A percentile compares a stretch with the other conserved stretches of the same genome.
These are phyloP conservation scores for Prinia subflava DNA, from an alignment of 2,113 vertebrate genomes.

Conservation along the genomic window DNA sequence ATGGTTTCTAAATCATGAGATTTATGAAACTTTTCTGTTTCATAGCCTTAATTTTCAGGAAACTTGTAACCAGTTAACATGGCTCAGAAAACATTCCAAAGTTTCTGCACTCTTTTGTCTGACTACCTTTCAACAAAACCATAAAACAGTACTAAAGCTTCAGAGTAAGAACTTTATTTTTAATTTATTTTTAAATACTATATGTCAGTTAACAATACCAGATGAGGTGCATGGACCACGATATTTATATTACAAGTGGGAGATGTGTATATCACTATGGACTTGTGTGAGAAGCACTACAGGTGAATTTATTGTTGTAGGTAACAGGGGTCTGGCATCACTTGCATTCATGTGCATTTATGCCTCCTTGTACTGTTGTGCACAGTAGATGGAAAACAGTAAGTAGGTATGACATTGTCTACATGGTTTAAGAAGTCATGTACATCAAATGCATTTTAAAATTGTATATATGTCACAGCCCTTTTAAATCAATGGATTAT, in stretches of 20 bases:
- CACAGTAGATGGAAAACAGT: background rate
- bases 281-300: background rate
- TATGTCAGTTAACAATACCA: background rate
- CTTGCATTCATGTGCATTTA: background rate
- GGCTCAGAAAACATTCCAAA: background rate
- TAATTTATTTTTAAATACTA: background rate
- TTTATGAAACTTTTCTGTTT: background rate
- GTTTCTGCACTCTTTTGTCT: background rate
- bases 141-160: background rate
- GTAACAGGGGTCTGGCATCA: background rate
- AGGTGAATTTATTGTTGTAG: background rate
- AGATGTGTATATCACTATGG: background rate
- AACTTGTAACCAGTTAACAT: background rate
- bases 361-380: background rate
- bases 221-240: accelerated
- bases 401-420: background rate
- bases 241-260: background rate
- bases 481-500: background rate
- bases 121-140: background rate
- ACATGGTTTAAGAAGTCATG: background rate
- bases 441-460: background rate
- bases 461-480: background rate
- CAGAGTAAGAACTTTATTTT: background rate
- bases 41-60: background rate
- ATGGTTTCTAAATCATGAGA: background rate